Evolutionary conservation across 2,113 vertebrate species (phyloP).

Genomic region (Epinephelus fuscoguttatus): DNA sequence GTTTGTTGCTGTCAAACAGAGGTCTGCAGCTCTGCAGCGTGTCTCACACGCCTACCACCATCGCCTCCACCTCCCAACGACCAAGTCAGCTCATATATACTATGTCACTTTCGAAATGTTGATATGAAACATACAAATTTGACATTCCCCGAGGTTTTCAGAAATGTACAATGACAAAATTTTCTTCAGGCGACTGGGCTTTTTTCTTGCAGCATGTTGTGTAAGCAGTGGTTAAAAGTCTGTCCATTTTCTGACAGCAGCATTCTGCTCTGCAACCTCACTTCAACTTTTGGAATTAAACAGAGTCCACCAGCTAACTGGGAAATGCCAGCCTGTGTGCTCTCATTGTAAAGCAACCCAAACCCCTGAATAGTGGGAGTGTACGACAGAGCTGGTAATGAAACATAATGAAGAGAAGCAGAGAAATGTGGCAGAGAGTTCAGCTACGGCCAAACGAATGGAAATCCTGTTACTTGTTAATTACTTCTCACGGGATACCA

Average conservation of each 20-base stretch:
- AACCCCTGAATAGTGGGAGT: background rate
- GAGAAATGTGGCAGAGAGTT: conserved; percentile 5
- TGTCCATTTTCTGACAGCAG: background rate
- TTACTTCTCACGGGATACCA: background rate
- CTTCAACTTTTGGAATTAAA: background rate
- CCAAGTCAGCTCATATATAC: too few relatives aligned
- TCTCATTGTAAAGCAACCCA: background rate
- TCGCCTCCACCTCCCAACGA: too few relatives aligned
- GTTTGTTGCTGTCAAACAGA: too few relatives aligned
- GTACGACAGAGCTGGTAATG: background rate
- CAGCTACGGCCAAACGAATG: background rate
- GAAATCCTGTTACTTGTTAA: background rate
- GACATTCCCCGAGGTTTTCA: too few relatives aligned
- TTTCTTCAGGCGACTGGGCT: too few relatives aligned
- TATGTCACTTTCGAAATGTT: too few relatives aligned
- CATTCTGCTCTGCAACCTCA: background rate
- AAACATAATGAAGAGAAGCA: conserved; percentile 7
- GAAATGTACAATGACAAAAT: too few relatives aligned
- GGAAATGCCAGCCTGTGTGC: background rate
- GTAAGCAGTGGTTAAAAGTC: background rate
- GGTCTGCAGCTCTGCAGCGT: too few relatives aligned
- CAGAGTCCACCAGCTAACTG: background rate
- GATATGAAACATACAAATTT: too few relatives aligned
- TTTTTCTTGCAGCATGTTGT: background rate
- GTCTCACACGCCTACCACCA: too few relatives aligned